A percentile compares a stretch with the other conserved stretches of the same genome.
phyloP scores from a whole-genome alignment of 2,888 invertebrate genomes.

The Cantharis rufa region DNA sequence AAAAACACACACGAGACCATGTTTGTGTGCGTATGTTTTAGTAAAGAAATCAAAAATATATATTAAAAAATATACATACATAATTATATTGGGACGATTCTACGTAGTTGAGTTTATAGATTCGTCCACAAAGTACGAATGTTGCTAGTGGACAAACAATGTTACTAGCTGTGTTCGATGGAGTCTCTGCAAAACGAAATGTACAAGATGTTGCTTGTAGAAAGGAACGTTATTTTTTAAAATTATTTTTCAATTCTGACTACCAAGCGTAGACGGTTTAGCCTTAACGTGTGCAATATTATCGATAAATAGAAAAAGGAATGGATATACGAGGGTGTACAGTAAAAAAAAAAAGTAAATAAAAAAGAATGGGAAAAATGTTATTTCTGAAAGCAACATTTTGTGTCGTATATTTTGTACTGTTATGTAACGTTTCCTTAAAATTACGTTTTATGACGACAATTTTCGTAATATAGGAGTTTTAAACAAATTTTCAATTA shows the following conservation, averaged over 20 bases:
- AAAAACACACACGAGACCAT: slow-evolving; percentile 50
- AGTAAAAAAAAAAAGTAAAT: neutral
- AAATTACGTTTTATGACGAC: neutral
- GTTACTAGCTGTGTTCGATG: slow-evolving; percentile 57
- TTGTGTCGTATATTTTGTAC: neutral
- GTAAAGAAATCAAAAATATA: slow-evolving; percentile 55
- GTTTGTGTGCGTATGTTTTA: slow-evolving; percentile 56
- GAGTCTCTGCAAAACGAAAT: slow-evolving; percentile 48
- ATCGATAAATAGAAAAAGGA: neutral
- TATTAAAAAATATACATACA: slow-evolving; percentile 40
- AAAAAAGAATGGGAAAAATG: neutral
- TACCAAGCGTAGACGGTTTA: slow-evolving; percentile 22
- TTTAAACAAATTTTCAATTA: neutral
- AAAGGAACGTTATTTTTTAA: neutral
- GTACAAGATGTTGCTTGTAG: slow-evolving; percentile 17
- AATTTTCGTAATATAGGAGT: neutral
- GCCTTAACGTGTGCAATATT: slow-evolving; percentile 49
- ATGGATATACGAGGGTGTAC: neutral
- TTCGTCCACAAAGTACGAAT: slow-evolving; percentile 53
- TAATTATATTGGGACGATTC: slow-evolving; percentile 51
- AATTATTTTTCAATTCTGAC: neutral
- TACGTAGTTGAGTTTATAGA: slow-evolving; percentile 52
- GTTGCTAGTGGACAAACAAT: slow-evolving; percentile 52
- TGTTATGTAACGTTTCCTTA: slow-evolving; percentile 8
- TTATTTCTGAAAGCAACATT: neutral